A percentile compares a stretch with the other conserved stretches of the same genome.
Conservation (phyloP, 2,888 invertebrate species). For the Carterocephalus palaemon region DNA sequence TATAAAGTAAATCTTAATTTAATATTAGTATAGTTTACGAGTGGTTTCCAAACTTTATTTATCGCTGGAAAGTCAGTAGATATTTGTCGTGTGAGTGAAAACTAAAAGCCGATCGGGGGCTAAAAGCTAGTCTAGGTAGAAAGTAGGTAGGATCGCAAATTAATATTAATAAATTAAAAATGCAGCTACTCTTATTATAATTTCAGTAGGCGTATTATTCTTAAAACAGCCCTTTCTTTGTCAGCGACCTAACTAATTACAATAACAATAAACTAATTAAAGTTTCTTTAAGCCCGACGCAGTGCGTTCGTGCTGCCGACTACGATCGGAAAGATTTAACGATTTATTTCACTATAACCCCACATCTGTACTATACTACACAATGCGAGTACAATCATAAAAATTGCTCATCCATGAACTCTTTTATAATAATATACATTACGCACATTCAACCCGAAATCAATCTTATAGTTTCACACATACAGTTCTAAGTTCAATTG, state of each 20-base stretch:
- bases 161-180: too few relatives aligned
- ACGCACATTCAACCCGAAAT: conserved; percentile 29
- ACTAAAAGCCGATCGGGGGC: too few relatives aligned
- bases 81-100: too few relatives aligned
- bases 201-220: conserved; percentile 16
- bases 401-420: conserved; percentile 74
- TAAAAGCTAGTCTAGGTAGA: too few relatives aligned
- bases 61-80: too few relatives aligned
- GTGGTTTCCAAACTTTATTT: too few relatives aligned
- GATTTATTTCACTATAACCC: conserved; percentile 37
- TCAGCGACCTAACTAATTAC: conserved; percentile 15
- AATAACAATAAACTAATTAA: conserved; percentile 30
- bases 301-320: conserved; percentile 36
- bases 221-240: conserved; percentile 17
- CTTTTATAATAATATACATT: conserved; percentile 63
- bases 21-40: too few relatives aligned
- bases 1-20: too few relatives aligned
- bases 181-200: too few relatives aligned
- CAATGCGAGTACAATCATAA: conserved; percentile 65
- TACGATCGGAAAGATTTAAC: conserved; percentile 40
- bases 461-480: conserved; percentile 31
- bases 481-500: conserved; percentile 39
- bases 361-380: conserved; percentile 40
- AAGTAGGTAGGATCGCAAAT: too few relatives aligned
- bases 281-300: conserved; percentile 22